Conservation (phyloP, 1,140 invertebrate genomes). For the Macrocentrus cingulum region DNA sequence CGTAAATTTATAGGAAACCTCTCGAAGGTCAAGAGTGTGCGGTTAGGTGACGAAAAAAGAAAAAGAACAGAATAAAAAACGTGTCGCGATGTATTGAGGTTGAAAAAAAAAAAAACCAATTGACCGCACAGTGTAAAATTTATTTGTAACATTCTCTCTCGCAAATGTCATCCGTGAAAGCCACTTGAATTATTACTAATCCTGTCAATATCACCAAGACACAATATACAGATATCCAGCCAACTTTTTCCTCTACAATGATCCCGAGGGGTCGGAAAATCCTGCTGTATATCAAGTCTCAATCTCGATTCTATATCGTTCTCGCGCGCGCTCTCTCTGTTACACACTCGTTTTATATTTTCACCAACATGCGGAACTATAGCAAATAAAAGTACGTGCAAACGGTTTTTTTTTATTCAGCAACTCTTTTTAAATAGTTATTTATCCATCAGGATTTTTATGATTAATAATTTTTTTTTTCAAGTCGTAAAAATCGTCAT, state of each 20-base stretch:
- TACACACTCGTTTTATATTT: too few relatives aligned
- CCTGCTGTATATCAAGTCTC: not conserved
- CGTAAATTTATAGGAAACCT: not conserved
- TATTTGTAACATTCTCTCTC: too few relatives aligned
- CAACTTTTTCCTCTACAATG: constrained; percentile 1
- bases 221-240: not conserved
- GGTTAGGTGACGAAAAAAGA: not conserved
- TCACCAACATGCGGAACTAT: too few relatives aligned
- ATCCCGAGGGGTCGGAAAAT: constrained; percentile 2
- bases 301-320: constrained; percentile 12
- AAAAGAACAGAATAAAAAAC: not conserved
- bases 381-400: too few relatives aligned
- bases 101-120: not conserved
- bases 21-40: constrained; percentile 1
- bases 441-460: too few relatives aligned
- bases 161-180: too few relatives aligned
- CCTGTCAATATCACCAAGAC: constrained; percentile 6
- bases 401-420: too few relatives aligned
- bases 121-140: too few relatives aligned
- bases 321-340: too few relatives aligned
- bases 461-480: too few relatives aligned
- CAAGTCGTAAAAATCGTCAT: too few relatives aligned
- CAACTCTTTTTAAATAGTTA: too few relatives aligned
- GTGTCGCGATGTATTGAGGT: not conserved
- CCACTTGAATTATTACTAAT: constrained; percentile 19